Evolutionary conservation across 1,140 invertebrate genomes (phyloP).

Genomic region (Mylabris phalerata): DNA sequence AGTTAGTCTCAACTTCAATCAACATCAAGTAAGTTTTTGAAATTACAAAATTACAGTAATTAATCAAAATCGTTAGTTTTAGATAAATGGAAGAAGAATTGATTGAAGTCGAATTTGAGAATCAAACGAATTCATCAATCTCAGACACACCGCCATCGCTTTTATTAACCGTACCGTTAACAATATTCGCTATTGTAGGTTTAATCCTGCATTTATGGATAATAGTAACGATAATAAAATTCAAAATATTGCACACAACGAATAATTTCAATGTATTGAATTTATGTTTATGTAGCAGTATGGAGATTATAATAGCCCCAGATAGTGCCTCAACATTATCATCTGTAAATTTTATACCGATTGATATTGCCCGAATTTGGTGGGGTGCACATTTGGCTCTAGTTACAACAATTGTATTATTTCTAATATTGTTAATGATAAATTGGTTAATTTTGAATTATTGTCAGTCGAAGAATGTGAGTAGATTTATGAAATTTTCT

Average conservation of each 20-base stretch:
- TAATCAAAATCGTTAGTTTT: too few relatives aligned
- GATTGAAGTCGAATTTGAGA: too few relatives aligned
- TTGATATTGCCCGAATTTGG: conserved; percentile 13
- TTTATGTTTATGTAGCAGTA: conserved; percentile 23
- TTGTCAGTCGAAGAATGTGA: background rate
- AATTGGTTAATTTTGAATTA: conserved; percentile 23
- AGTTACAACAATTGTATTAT: conserved; percentile 20
- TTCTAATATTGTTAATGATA: conserved; percentile 18
- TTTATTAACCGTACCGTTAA: too few relatives aligned
- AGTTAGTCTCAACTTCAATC: too few relatives aligned
- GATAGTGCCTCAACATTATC: conserved; percentile 15
- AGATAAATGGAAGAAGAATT: too few relatives aligned
- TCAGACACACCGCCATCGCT: too few relatives aligned
- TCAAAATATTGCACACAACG: conserved; percentile 7
- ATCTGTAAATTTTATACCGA: conserved; percentile 1
- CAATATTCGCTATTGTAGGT: too few relatives aligned
- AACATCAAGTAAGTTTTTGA: too few relatives aligned
- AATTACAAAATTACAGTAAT: too few relatives aligned
- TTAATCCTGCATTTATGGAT: background rate
- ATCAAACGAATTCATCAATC: too few relatives aligned
- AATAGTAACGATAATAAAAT: conserved; percentile 13
- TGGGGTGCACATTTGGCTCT: conserved; percentile 13
- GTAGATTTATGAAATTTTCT: background rate
- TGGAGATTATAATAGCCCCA: conserved; percentile 15
- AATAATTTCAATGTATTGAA: conserved; percentile 23